Percentiles rank a stretch among this genome's conserved stretches.
Evolutionary conservation across 2,113 vertebrate genomes (phyloP).

Genomic region (Thamnaconus septentrionalis): DNA sequence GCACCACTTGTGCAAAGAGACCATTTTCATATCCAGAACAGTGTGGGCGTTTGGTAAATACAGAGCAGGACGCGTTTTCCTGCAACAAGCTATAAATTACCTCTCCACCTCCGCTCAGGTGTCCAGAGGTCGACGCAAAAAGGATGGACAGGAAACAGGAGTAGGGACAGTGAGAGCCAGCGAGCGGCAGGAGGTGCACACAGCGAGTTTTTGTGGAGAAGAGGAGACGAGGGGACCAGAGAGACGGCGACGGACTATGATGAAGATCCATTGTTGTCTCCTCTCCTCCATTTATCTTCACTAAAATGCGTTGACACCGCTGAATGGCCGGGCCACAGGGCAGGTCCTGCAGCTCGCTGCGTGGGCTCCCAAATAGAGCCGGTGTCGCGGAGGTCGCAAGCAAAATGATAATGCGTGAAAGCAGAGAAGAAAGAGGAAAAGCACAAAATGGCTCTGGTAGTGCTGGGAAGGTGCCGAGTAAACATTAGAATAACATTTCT

Average conservation of each 20-base stretch:
- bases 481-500: too few relatives aligned
- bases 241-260: slow-evolving; percentile 35
- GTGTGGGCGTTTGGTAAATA: slow-evolving; percentile 42
- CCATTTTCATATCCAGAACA: slow-evolving; percentile 37
- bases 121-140: slow-evolving; percentile 8
- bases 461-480: too few relatives aligned
- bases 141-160: slow-evolving; percentile 19
- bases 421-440: slow-evolving; percentile 4
- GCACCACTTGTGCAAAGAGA: slow-evolving; percentile 20
- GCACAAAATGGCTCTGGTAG: too few relatives aligned
- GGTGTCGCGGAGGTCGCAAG: slow-evolving; percentile 33
- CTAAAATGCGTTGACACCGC: slow-evolving; percentile 30
- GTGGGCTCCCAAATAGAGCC: slow-evolving; percentile 33
- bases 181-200: slow-evolving; percentile 23
- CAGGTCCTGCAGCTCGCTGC: slow-evolving; percentile 22
- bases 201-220: slow-evolving; percentile 1
- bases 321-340: slow-evolving; percentile 33
- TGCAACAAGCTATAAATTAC: slow-evolving; percentile 44
- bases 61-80: slow-evolving; percentile 16
- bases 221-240: neutral
- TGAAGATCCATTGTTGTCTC: slow-evolving; percentile 56
- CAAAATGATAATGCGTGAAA: slow-evolving; percentile 25
- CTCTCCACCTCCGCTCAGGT: slow-evolving; percentile 17
- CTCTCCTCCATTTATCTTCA: slow-evolving; percentile 48
- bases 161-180: neutral